Evolutionary conservation across 30 jellyfish, hydroid and myxozoan genomes (phyloP).

Genomic region (Hydractinia echinata): DNA sequence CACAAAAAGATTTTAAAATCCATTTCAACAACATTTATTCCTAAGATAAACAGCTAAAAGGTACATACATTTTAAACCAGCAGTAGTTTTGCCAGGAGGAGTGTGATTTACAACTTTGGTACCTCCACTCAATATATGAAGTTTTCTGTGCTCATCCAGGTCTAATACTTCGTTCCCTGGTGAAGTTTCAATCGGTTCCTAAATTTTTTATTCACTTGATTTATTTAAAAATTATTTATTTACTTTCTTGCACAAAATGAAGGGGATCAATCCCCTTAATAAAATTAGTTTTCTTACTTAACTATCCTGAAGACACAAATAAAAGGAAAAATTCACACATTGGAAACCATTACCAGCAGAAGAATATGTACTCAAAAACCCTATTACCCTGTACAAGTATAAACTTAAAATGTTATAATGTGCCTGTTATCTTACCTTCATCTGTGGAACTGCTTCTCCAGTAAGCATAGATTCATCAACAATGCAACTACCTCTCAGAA

Average conservation of each 20-base stretch:
- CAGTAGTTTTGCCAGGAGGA: slow-evolving; percentile 76
- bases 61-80: slow-evolving; percentile 81
- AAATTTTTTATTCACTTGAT: not conserved
- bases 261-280: no score
- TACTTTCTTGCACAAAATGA: no score
- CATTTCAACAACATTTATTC: not conserved
- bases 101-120: slow-evolving; percentile 96
- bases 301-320: not conserved
- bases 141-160: slow-evolving; percentile 63
- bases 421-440: slow-evolving; percentile 58
- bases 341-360: not conserved
- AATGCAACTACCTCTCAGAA: slow-evolving; percentile 90
- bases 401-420: not conserved
- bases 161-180: slow-evolving; percentile 66
- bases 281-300: no score
- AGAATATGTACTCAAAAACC: not conserved
- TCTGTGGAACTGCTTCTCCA: slow-evolving; percentile 99
- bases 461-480: slow-evolving; percentile 99
- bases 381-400: no score
- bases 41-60: not conserved
- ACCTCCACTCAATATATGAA: slow-evolving; percentile 79
- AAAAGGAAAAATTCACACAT: not conserved
- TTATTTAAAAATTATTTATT: not conserved
- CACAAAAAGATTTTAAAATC: not conserved
- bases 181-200: slow-evolving; percentile 88